Base-by-base conservation (phyloP, 2,113 vertebrate species). In the Scophthalmus maximus region DNA sequence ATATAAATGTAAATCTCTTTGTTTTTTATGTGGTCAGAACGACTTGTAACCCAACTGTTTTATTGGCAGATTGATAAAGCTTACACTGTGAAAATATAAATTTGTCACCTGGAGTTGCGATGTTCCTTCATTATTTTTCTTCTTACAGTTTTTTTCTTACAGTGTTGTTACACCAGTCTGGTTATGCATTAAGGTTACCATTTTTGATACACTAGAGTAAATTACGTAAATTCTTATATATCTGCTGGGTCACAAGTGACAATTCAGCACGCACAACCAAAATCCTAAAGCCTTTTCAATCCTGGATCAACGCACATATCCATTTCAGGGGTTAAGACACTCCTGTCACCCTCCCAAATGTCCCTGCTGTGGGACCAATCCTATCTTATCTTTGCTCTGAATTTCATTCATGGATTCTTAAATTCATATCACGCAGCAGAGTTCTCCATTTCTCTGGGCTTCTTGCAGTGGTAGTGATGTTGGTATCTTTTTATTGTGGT, bases 401-500 rank as follows among this genome's bases (percentile, higher is more conserved):
- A n/a, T n/a, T n/a, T n/a, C n/a, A n/a, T n/a, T n/a, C n/a, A n/a
- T n/a, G n/a, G n/a, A n/a, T n/a, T n/a, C n/a, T n/a, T n/a, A n/a
- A n/a, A n/a, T n/a, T n/a, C n/a, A n/a, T n/a, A n/a, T n/a, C n/a
- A n/a, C n/a, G n/a, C n/a, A n/a, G n/a, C n/a, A n/a, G 55, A 36
- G 23, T 42, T 63, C 11, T 38, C 29, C 3, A 6, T 52, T 44
- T 68, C 23, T 40, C 32, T 58, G n/a, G 6, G 22, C 20, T 12
- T 15, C 38, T 42, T 5, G 11, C 14, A 68, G 7, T 29, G 27
- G 26, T 52, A 36, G 38, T 27, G 15, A 17, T 40, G 22, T 23
- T 67, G 25, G 22, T 49, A 49, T 63, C 67, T 70, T 51, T 26
- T 23, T 68, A 32, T 20, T 74, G 17, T 50, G 51, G 32, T 29